Conservation (phyloP, 2,888 invertebrate species). For the Lasioglossum figueresi region DNA sequence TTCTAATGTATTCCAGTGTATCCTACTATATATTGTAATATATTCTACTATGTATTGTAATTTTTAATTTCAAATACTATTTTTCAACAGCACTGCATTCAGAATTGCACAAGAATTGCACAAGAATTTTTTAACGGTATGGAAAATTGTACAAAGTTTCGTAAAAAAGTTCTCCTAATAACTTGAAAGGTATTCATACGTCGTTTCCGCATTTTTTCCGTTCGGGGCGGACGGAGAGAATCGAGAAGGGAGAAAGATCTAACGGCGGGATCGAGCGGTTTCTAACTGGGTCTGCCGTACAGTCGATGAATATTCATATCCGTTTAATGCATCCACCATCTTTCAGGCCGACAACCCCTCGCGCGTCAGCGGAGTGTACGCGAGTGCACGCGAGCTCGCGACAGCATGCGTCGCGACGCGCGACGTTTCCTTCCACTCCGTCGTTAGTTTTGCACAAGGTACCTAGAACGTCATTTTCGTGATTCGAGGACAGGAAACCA, state of each 20-base stretch:
- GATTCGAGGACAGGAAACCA: constrained; percentile 39
- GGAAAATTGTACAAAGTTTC: neutral
- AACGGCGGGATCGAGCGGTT: neutral
- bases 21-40: no score
- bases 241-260: constrained; percentile 7
- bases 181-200: neutral
- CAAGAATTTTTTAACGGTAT: no score
- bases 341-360: constrained; percentile 24
- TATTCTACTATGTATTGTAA: no score
- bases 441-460: constrained; percentile 34
- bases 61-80: no score
- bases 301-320: constrained; percentile 69
- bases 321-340: constrained; percentile 61
- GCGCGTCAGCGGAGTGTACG: neutral
- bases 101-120: no score
- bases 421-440: constrained; percentile 21
- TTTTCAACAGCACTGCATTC: no score
- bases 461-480: constrained; percentile 53
- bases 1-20: no score
- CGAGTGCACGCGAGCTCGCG: neutral
- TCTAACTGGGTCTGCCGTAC: neutral
- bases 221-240: neutral
- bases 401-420: neutral
- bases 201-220: constrained; percentile 2
- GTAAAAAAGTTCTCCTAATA: no score